A percentile compares a stretch with the other conserved stretches of the same genome.
phyloP scores from a whole-genome alignment of 2,888 invertebrate genomes.

The Eumerus sabulonum region DNA sequence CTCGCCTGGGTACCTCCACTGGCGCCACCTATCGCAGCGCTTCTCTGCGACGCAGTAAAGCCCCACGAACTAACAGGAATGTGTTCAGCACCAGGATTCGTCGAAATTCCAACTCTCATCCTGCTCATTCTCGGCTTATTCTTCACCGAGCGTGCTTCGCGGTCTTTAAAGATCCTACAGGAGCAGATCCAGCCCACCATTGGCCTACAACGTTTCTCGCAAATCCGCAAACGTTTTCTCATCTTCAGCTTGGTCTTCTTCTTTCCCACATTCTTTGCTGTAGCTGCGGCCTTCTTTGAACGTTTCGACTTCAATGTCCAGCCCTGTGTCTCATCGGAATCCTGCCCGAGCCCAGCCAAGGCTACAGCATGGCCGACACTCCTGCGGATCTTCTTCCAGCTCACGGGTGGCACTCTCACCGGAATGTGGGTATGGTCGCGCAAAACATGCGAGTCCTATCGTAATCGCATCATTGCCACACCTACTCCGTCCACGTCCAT shows the following conservation, averaged over 20 bases:
- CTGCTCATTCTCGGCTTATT: slow-evolving; percentile 75
- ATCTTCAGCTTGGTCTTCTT: slow-evolving; percentile 77
- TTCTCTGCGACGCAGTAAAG: slow-evolving; percentile 88
- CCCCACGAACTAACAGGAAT: slow-evolving; percentile 90
- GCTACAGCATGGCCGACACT: slow-evolving; percentile 74
- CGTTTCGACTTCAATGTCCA: slow-evolving; percentile 73
- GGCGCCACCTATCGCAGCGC: slow-evolving; percentile 89
- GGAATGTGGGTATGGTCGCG: slow-evolving; percentile 79
- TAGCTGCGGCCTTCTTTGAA: slow-evolving; percentile 75
- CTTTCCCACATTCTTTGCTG: slow-evolving; percentile 75
- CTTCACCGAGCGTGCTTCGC: slow-evolving; percentile 77
- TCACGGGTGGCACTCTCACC: slow-evolving; percentile 77
- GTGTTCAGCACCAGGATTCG: slow-evolving; percentile 83
- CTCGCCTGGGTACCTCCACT: slow-evolving; percentile 94
- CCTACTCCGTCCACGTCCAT: slow-evolving; percentile 74
- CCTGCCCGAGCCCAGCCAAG: slow-evolving; percentile 73
- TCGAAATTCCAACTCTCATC: slow-evolving; percentile 76
- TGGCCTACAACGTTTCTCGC: slow-evolving; percentile 77
- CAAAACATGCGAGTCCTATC: slow-evolving; percentile 78
- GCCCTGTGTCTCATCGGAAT: slow-evolving; percentile 74
- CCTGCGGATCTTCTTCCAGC: slow-evolving; percentile 75
- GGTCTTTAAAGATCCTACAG: slow-evolving; percentile 75
- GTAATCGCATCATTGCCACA: slow-evolving; percentile 75
- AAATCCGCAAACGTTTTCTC: slow-evolving; percentile 77
- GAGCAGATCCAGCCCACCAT: slow-evolving; percentile 76